Percentiles rank a stretch among this genome's conserved stretches.
phyloP scores from a whole-genome alignment of 2,888 invertebrate species.

The Spodoptera littoralis region DNA sequence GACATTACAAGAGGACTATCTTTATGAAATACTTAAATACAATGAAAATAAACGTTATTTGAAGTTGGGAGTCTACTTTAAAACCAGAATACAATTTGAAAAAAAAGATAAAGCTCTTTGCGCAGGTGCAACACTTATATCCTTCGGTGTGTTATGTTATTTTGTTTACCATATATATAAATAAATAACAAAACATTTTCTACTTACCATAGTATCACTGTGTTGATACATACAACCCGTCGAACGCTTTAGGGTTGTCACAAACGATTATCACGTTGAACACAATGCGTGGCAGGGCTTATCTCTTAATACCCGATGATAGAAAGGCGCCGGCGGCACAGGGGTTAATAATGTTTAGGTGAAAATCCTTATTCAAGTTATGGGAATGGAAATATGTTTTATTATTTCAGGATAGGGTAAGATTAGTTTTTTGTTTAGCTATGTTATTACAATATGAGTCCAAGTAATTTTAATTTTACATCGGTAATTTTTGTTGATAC shows the following conservation, averaged over 20 bases:
- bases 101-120: too few species aligned
- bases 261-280: constrained; percentile 60
- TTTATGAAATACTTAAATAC: too few species aligned
- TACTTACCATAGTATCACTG: background rate
- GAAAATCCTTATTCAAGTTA: constrained; percentile 44
- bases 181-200: constrained; percentile 7
- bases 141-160: too few species aligned
- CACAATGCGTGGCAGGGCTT: constrained; percentile 57
- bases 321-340: constrained; percentile 55
- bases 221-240: constrained; percentile 19
- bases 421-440: constrained; percentile 15
- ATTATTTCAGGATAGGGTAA: constrained; percentile 35
- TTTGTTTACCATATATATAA: background rate
- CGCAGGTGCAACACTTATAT: too few species aligned
- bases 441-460: background rate
- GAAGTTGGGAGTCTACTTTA: too few species aligned
- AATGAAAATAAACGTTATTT: too few species aligned
- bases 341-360: constrained; percentile 59
- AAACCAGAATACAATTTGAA: too few species aligned
- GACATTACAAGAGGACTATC: too few species aligned
- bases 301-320: constrained; percentile 69
- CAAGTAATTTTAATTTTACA: background rate
- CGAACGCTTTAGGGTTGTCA: constrained; percentile 50
- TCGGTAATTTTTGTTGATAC: background rate
- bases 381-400: constrained; percentile 48